Conservation (phyloP, 2,888 invertebrate genomes). For the Tholera decimalis region DNA sequence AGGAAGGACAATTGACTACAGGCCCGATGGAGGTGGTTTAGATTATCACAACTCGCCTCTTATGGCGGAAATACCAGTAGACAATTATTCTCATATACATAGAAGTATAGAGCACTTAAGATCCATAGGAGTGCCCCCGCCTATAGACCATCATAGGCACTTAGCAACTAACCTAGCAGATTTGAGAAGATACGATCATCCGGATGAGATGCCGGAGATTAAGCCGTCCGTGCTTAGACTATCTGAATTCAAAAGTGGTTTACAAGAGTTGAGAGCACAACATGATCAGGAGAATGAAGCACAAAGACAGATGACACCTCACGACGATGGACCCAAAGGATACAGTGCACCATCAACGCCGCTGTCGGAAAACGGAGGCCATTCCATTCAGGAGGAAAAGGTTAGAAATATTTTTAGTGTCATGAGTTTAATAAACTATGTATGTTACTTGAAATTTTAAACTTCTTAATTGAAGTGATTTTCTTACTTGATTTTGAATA, state of each 20-base stretch:
- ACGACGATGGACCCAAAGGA: slow-evolving; percentile 88
- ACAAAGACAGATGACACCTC: slow-evolving; percentile 87
- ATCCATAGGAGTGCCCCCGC: slow-evolving; percentile 91
- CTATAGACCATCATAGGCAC: slow-evolving; percentile 88
- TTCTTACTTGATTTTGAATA: background rate
- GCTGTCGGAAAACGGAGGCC: slow-evolving; percentile 88
- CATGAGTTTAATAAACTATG: slow-evolving; percentile 27
- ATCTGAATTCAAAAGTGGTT: slow-evolving; percentile 87
- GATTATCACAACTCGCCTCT: slow-evolving; percentile 93
- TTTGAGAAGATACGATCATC: slow-evolving; percentile 88
- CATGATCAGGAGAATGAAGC: slow-evolving; percentile 87
- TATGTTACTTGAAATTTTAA: slow-evolving; percentile 7
- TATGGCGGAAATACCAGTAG: slow-evolving; percentile 93
- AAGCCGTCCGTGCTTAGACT: slow-evolving; percentile 89
- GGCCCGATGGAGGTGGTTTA: slow-evolving; percentile 92
- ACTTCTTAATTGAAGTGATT: slow-evolving; percentile 34
- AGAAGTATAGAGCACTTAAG: slow-evolving; percentile 93
- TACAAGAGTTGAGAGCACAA: slow-evolving; percentile 85
- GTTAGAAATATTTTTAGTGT: slow-evolving; percentile 73
- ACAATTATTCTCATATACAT: slow-evolving; percentile 93
- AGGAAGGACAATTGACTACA: slow-evolving; percentile 90
- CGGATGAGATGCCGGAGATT: slow-evolving; percentile 88
- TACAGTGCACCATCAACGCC: slow-evolving; percentile 90
- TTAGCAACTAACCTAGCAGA: slow-evolving; percentile 88
- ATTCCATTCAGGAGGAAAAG: slow-evolving; percentile 89